Evolutionary conservation across 2,888 invertebrate species (phyloP).

Genomic region (Allygus modestus): DNA sequence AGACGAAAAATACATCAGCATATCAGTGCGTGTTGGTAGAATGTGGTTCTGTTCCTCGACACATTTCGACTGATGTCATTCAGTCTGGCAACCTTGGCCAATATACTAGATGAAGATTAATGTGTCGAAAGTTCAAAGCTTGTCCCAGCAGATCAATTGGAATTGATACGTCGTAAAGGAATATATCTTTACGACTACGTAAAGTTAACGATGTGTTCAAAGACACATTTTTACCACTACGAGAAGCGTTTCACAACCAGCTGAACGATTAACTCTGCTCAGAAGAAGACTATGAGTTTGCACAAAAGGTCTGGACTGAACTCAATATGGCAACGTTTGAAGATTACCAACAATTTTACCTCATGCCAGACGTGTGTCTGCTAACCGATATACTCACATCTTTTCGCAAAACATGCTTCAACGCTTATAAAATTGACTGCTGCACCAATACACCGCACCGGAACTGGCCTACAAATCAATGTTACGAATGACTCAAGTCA

Average conservation of each 20-base stretch:
- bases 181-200: slow-evolving; percentile 68
- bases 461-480: slow-evolving; percentile 53
- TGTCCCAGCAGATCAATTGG: not conserved
- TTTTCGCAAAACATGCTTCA: slow-evolving; percentile 56
- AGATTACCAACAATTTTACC: slow-evolving; percentile 70
- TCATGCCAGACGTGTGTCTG: slow-evolving; percentile 58
- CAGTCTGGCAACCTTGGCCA: too few species aligned
- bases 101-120: not conserved
- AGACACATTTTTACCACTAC: slow-evolving; percentile 68
- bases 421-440: slow-evolving; percentile 57
- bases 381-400: slow-evolving; percentile 63
- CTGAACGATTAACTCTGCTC: slow-evolving; percentile 68
- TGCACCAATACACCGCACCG: slow-evolving; percentile 59
- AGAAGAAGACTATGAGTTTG: slow-evolving; percentile 71
- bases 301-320: slow-evolving; percentile 71
- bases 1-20: not conserved
- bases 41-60: not conserved
- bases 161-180: slow-evolving; percentile 51
- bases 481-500: slow-evolving; percentile 55
- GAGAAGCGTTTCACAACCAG: slow-evolving; percentile 69
- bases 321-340: slow-evolving; percentile 71
- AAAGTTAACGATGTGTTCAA: slow-evolving; percentile 47
- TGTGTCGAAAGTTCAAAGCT: slow-evolving; percentile 23
- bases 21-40: not conserved
- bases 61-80: not conserved